Evolutionary conservation across 2,888 invertebrate species (phyloP).

Genomic region (Cryptocephalus moraei): DNA sequence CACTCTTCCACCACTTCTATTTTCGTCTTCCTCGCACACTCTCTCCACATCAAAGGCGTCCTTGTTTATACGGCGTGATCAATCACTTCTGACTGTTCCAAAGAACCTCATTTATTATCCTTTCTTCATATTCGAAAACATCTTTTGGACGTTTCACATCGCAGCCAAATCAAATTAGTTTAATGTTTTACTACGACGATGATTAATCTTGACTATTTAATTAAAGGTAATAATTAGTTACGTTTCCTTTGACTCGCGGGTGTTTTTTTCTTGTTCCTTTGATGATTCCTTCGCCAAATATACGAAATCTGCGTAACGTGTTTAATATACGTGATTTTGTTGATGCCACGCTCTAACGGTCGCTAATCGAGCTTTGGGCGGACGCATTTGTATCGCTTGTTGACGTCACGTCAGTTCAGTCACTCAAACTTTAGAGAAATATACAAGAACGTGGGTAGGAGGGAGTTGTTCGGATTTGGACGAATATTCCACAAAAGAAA

Average conservation of each 20-base stretch:
- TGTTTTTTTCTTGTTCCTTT: too few relatives aligned
- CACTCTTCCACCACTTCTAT: slow-evolving; percentile 32
- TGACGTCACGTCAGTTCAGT: too few relatives aligned
- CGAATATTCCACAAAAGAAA: too few relatives aligned
- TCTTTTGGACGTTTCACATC: slow-evolving; percentile 27
- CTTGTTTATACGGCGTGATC: slow-evolving; percentile 36
- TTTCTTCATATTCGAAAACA: slow-evolving; percentile 30
- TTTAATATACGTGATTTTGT: too few relatives aligned
- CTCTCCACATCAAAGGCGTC: slow-evolving; percentile 38
- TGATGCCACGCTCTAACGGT: too few relatives aligned
- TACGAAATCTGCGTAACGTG: too few relatives aligned
- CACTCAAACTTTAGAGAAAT: too few relatives aligned
- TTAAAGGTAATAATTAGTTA: neutral
- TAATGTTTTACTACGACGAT: neutral
- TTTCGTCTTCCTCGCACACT: slow-evolving; percentile 16
- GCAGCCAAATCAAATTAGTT: slow-evolving; percentile 18
- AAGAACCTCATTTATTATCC: slow-evolving; percentile 41
- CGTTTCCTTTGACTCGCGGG: neutral
- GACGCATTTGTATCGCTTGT: too few relatives aligned
- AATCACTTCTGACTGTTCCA: slow-evolving; percentile 41
- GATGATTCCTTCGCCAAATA: too few relatives aligned
- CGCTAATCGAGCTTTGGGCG: too few relatives aligned
- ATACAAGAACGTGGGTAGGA: neutral
- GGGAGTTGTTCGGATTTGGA: too few relatives aligned
- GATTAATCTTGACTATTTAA: neutral